Base-by-base conservation (phyloP, 2,797 vertebrate genomes). In the Ibycter americanus region DNA sequence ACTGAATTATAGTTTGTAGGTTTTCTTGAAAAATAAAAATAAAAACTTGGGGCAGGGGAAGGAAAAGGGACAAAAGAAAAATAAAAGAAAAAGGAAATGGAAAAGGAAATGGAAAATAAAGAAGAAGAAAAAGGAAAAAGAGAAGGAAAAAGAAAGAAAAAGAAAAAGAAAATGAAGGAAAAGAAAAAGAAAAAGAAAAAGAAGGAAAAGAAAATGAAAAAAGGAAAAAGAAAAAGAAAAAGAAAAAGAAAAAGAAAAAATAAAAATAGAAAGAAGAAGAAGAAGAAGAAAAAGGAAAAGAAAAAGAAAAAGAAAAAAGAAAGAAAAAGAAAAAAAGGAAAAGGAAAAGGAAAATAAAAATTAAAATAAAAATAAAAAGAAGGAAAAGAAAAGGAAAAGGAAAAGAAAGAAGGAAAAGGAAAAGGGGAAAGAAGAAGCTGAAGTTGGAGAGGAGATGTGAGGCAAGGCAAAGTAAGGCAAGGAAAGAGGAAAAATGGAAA, bases 311-410 rank as follows among this genome's bases (percentile, higher is more conserved):
- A 25, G 20, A 12, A 19, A 36, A 6, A 13, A 2, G 29, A 20
- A 4, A 4, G 6, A 23, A 16, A 12, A 32, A 25, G 21, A 38
- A 29, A 2, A 2, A 13, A 7, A 3, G 12, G 11, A 36, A 47
- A 34, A 6, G 2, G 17, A 11, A 10, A 10, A 25, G 20, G 9
- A 7, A 25, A 34, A 42, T n/a, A 2, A 12, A 8, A 5, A 4
- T 0, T 4, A 2, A 9, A 23, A 4, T 2, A 4, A 10, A 4
- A 6, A 31, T 0, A 9, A 3, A 5, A 1, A n/a, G 6, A 7
- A 3, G 3, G 3, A 14, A 8, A 2, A 1, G 5, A 6, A 4
- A 3, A 3, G 11, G 3, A 1, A 15, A 16, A 8, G 12, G 20
- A 23, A 31, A 29, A 2, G 2, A 13, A 7, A 3, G 12, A 34